These are phyloP conservation scores for Sebastes iracundus DNA, from an alignment of 2,797 vertebrate genomes.

Conservation along the genomic window DNA sequence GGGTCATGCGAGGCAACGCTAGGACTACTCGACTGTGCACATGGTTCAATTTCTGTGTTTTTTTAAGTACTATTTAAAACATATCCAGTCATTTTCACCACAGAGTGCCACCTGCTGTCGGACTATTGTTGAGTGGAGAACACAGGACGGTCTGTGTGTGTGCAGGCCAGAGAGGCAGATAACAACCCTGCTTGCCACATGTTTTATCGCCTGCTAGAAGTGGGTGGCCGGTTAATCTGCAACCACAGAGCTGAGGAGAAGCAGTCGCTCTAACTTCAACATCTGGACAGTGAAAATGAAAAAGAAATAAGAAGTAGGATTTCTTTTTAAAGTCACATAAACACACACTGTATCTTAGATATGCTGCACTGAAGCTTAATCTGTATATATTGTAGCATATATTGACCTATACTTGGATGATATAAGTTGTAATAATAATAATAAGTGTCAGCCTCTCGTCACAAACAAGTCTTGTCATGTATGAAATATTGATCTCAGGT, in stretches of 20 bases:
- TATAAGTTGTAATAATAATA: slow-evolving; percentile 40
- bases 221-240: slow-evolving; percentile 13
- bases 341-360: slow-evolving; percentile 60
- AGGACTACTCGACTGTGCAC: neutral
- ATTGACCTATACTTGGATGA: slow-evolving; percentile 49
- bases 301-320: neutral
- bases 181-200: neutral
- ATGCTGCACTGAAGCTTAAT: slow-evolving; percentile 47
- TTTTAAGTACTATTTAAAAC: neutral
- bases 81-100: neutral
- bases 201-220: neutral
- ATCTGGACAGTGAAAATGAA: neutral
- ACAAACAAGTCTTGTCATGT: slow-evolving; percentile 63
- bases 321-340: slow-evolving; percentile 17
- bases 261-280: neutral
- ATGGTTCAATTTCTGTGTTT: neutral
- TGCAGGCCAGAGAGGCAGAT: slow-evolving; percentile 5
- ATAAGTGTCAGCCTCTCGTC: slow-evolving; percentile 54
- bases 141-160: slow-evolving; percentile 24
- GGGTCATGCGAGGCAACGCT: slow-evolving; percentile 30
- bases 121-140: slow-evolving; percentile 13
- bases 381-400: slow-evolving; percentile 51
- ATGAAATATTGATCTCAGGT: slow-evolving; percentile 53
- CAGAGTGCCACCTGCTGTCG: slow-evolving; percentile 52
- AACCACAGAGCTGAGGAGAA: slow-evolving; percentile 5